Evolutionary conservation across 2,113 vertebrate species (phyloP), one percentile per base, ranked within the genome.

Genomic region (Laterallus jamaicensis): DNA sequence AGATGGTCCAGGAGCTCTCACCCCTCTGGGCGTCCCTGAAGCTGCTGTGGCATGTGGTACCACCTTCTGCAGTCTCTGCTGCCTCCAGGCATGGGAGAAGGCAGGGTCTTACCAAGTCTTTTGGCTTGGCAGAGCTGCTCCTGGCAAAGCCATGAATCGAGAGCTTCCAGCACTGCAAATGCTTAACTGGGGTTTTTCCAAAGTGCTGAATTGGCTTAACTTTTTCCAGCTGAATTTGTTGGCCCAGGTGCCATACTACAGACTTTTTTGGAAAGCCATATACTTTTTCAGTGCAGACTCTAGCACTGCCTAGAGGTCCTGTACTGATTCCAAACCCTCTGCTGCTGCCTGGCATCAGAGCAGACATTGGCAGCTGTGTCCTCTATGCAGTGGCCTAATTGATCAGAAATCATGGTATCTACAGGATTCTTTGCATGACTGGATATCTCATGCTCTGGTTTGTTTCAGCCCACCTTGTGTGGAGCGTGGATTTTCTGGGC

Each of bases 1-100:
- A 40, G 31, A 13, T 2, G 2, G 26, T 52, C 19, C 12, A 29
- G 50, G 39, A 71, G 49, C 20, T 64, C 19, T 76, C 0, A 0
- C 18, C 16, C 39, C 15, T 71, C 28, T 64, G 19, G 12, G 6
- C 67, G 40, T 50, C n/a, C 16, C 16, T 66, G 52, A 24, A 75
- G 64, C 84, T 74, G 40, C 75, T 10, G 10, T 59, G 58, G 15
- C 55, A 0, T 12, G 18, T 18, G 20, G 10, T 8, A 60, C 20
- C 8, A 52, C 71, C 26, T 77, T 80, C 35, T 18, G 12, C 25
- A 35, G 6, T 14, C 7, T 39, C 50, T 70, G 17, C 39, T 89
- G 25, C 12, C 19, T n/a, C 17, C 44, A 19, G 6, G 25, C 4
- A 12, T 11, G 11, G 42, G 18, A 31, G 37, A 26, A 42, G 21